A percentile compares a stretch with the other conserved stretches of the same genome.
Conservation (phyloP, 2,797 vertebrate genomes). For the Hoplostethus atlanticus region DNA sequence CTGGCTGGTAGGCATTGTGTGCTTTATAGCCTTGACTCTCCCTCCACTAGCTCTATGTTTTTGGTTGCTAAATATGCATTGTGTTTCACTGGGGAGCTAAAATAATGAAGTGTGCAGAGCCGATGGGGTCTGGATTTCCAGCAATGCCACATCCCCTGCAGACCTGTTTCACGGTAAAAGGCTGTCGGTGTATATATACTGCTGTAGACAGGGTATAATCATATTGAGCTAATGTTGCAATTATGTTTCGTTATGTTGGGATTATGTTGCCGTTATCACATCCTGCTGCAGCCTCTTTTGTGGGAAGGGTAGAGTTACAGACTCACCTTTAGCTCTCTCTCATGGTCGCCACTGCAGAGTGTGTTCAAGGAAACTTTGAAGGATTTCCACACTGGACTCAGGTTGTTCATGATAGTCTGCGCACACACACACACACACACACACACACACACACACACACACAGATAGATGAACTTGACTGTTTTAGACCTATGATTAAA, state of each 20-base stretch:
- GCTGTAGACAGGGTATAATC: background rate
- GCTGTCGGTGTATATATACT: too few species aligned
- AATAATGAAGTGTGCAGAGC: background rate
- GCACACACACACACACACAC: constrained; percentile 9
- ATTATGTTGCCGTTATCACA: background rate
- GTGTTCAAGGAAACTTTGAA: constrained; percentile 99
- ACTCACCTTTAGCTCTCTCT: constrained; percentile 95
- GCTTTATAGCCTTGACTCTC: constrained; percentile 16
- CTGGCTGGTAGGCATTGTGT: background rate
- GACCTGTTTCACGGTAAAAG: background rate
- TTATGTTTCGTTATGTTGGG: constrained; percentile 15
- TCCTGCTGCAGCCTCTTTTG: background rate
- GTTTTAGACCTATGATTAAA: too few species aligned
- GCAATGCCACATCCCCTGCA: too few species aligned
- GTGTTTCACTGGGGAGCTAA: background rate
- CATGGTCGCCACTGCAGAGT: constrained; percentile 96
- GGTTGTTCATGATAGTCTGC: constrained; percentile 99
- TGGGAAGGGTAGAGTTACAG: background rate
- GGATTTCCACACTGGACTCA: constrained; percentile 98
- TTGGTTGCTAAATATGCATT: background rate
- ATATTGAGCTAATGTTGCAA: background rate
- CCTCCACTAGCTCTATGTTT: background rate
- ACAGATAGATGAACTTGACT: background rate
- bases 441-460: constrained; percentile 12
- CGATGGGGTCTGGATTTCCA: too few species aligned